Base-by-base conservation (phyloP, 1,140 invertebrate genomes). In the Centruroides sculpturatus region DNA sequence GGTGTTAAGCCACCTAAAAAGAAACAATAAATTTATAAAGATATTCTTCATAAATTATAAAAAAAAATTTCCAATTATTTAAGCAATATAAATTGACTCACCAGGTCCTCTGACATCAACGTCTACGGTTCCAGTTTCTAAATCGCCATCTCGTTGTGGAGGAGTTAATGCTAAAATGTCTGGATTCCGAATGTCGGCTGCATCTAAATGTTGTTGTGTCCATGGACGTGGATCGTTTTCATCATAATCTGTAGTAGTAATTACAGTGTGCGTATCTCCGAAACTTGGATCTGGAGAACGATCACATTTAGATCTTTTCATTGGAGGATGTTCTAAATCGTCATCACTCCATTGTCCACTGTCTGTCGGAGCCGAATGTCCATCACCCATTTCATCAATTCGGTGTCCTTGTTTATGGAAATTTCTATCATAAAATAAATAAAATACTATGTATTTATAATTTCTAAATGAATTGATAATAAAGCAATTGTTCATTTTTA, bases 191-290 rank as follows among this genome's bases (percentile, higher is more conserved):
- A 92, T 86, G 69, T 92, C 89, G 1, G 90, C 89, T 0, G 91
- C 91, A 66, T 94, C 89, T 47, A 94, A 73, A 71, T 96, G 92
- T 57, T 90, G 87, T 65, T 92, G 87, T 0, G 90, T 92, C 92
- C 92, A 97, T 58, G 85, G 84, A 34, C 91, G 75, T 0, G 84
- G 83, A 66, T 89, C 86, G 3, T 83, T 81, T 70, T 93, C 89
- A 69, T 93, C 90, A 69, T 93, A 92, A 64, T 93, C 89, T 35
- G 60, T 59, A 59, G 62, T 55, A 0, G 87, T 90, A 46, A 90
- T 84, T 7, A 83, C 84, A 0, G 89, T 92, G 64, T 92, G 87
- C 1, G 66, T 66, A 69, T 91, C 89, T 55, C 86, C 89, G 0
- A 66, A 69, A 35, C 64, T 63, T n/a, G 67, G 59, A 55, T 69